Percentiles rank a stretch among this genome's conserved stretches.
These are phyloP conservation scores for Bettongia penicillata DNA, from an alignment of 2,113 vertebrate species.

Conservation along the genomic window DNA sequence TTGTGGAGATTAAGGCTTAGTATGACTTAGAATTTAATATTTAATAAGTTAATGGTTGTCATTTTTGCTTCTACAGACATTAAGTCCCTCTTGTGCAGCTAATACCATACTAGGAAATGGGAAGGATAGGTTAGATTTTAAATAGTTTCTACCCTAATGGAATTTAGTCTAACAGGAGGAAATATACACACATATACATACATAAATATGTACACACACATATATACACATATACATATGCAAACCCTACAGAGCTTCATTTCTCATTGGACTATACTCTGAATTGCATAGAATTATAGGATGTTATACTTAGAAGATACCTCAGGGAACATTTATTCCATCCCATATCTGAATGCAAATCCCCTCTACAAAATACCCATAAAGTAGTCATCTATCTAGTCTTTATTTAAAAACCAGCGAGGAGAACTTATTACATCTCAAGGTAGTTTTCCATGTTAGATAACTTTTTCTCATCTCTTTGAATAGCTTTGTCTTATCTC, in stretches of 20 bases:
- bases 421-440: not conserved
- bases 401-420: not conserved
- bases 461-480: not conserved
- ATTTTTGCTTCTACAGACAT: not conserved
- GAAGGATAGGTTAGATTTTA: not conserved
- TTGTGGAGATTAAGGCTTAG: not conserved
- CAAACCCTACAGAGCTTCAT: not conserved
- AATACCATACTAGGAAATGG: not conserved
- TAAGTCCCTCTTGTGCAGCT: not conserved
- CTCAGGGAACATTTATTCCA: not conserved
- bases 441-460: not conserved
- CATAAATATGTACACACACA: not conserved
- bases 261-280: not conserved
- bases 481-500: not conserved
- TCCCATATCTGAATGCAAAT: not conserved
- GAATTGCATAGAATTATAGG: not conserved
- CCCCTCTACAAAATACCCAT: not conserved
- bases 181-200: not conserved
- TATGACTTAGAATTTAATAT: not conserved
- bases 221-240: too few species aligned
- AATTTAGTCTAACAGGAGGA: not conserved
- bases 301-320: not conserved
- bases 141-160: not conserved
- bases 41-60: not conserved
- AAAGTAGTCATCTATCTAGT: not conserved